phyloP scores from a whole-genome alignment of 92 coral and sea anemone species.

The Virgularia gustaviana region DNA sequence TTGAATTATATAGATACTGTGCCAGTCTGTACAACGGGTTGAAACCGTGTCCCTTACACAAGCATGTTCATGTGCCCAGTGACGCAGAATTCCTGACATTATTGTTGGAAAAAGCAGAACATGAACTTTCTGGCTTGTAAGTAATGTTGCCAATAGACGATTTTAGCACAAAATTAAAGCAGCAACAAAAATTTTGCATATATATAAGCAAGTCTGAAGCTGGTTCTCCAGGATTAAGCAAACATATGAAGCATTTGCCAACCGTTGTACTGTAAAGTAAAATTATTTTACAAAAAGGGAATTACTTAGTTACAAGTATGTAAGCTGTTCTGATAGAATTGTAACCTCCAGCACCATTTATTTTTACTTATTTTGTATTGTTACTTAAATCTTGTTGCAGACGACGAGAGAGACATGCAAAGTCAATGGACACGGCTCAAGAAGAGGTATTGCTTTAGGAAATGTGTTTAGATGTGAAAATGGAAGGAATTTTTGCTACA shows the following conservation, averaged over 20 bases:
- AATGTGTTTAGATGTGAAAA: neutral
- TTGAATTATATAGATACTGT: slow-evolving; percentile 67
- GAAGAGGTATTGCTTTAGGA: slow-evolving; percentile 97
- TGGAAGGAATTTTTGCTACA: neutral
- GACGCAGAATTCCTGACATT: slow-evolving; percentile 90
- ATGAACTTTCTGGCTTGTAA: slow-evolving; percentile 95
- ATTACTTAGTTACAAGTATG: too few species aligned
- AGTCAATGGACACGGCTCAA: slow-evolving; percentile 96
- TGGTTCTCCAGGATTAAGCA: too few species aligned
- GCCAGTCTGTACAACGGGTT: slow-evolving; percentile 87
- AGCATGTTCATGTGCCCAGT: slow-evolving; percentile 88
- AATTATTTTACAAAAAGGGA: too few species aligned
- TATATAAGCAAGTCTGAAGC: neutral
- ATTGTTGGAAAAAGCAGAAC: slow-evolving; percentile 90
- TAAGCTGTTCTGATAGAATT: too few species aligned
- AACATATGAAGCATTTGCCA: too few species aligned
- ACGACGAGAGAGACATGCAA: slow-evolving; percentile 98
- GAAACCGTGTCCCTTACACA: slow-evolving; percentile 86
- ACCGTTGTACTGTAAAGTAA: too few species aligned
- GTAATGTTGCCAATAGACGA: slow-evolving; percentile 2
- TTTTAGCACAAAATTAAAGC: neutral
- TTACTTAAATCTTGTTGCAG: too few species aligned
- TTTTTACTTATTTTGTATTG: too few species aligned
- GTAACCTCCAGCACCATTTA: too few species aligned
- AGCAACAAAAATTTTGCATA: neutral